Conservation (phyloP, 2,888 invertebrate species). For the Charanyca ferruginea region DNA sequence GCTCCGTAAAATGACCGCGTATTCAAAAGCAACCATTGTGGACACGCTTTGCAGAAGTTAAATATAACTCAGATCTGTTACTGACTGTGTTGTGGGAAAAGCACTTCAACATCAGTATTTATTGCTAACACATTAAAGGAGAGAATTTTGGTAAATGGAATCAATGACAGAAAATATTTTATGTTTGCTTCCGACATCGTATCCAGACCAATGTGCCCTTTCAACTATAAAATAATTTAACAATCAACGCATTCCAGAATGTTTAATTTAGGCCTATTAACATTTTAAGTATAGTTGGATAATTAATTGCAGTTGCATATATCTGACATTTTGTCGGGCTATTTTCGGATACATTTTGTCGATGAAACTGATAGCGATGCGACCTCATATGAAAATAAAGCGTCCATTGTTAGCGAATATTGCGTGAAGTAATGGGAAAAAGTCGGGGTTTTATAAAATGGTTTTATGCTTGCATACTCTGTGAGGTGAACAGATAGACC, state of each 20-base stretch:
- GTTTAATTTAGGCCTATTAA: conserved; percentile 57
- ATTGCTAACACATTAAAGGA: conserved; percentile 54
- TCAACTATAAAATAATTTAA: conserved; percentile 60
- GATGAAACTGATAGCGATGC: conserved; percentile 79
- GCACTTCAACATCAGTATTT: conserved; percentile 55
- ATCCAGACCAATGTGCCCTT: background rate
- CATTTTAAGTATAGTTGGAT: conserved; percentile 65
- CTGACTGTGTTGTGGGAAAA: conserved; percentile 43
- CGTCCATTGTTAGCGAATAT: conserved; percentile 63
- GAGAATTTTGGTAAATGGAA: conserved; percentile 59
- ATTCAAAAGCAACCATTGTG: conserved; percentile 63
- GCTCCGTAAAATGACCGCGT: conserved; percentile 67
- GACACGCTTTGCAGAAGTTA: conserved; percentile 39
- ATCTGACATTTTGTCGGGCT: conserved; percentile 70
- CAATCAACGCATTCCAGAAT: conserved; percentile 48
- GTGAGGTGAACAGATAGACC: conserved; percentile 54
- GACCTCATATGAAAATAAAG: conserved; percentile 69
- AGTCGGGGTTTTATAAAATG: conserved; percentile 53
- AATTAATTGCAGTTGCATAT: conserved; percentile 67
- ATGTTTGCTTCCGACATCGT: conserved; percentile 38
- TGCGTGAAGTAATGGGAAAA: conserved; percentile 63
- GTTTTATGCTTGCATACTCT: conserved; percentile 53
- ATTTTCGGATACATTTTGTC: conserved; percentile 75
- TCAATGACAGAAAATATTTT: conserved; percentile 65
- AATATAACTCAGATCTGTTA: conserved; percentile 33